phyloP scores from a whole-genome alignment of 2,888 invertebrate genomes.

The Agrenia bidenticulata region DNA sequence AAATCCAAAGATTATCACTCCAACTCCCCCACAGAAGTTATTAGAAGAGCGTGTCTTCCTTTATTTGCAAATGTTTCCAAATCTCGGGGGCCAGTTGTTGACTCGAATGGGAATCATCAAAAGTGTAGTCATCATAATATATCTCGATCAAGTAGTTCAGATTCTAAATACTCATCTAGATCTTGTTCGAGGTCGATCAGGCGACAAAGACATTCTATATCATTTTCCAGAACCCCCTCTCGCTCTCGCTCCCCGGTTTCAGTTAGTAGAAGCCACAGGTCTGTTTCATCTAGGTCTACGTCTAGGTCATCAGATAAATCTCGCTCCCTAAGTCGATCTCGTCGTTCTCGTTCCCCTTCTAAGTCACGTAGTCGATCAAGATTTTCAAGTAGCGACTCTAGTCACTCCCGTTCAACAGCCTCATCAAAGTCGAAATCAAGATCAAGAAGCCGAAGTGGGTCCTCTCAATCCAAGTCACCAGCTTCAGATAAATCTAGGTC shows the following conservation, averaged over 20 bases:
- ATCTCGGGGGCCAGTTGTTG: constrained; percentile 15
- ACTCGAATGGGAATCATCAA: constrained; percentile 11
- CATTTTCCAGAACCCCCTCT: not conserved
- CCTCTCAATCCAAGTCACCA: constrained; percentile 21
- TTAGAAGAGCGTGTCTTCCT: constrained; percentile 41
- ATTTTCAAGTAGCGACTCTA: constrained; percentile 33
- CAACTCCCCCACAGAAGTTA: constrained; percentile 37
- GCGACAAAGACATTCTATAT: not conserved
- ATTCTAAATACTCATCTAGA: constrained; percentile 27
- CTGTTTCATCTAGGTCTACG: constrained; percentile 16
- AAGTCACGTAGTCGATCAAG: constrained; percentile 34
- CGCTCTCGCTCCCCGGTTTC: not conserved
- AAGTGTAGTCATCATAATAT: constrained; percentile 1
- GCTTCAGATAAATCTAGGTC: constrained; percentile 64
- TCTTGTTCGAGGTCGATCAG: constrained; percentile 30
- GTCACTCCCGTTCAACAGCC: constrained; percentile 36
- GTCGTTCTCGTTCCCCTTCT: constrained; percentile 36
- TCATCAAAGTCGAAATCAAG: constrained; percentile 39
- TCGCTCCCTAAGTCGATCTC: constrained; percentile 25
- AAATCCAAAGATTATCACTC: not conserved
- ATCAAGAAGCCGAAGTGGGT: constrained; percentile 29
- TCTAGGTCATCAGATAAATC: constrained; percentile 10
- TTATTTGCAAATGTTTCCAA: constrained; percentile 33
- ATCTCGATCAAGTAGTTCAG: constrained; percentile 15
- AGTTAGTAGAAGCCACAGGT: constrained; percentile 7